Conservation (phyloP, 2,797 vertebrate genomes). For the Sternarchorhynchus goeldii region DNA sequence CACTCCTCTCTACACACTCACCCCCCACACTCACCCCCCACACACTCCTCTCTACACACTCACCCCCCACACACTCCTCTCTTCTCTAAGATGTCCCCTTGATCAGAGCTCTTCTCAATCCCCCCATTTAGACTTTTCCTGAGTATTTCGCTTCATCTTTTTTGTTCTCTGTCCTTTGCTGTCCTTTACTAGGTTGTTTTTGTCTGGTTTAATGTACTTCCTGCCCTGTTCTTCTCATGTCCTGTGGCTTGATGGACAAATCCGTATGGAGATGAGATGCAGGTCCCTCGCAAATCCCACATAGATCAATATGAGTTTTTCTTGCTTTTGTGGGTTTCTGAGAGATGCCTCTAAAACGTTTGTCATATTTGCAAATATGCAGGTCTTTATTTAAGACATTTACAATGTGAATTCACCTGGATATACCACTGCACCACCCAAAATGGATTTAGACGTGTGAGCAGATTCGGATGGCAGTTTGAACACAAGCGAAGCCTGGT, state of each 20-base stretch:
- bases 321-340: slow-evolving; percentile 11
- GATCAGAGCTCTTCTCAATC: slow-evolving; percentile 29
- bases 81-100: not conserved
- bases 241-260: slow-evolving; percentile 64
- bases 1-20: not conserved
- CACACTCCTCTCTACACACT: not conserved
- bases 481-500: slow-evolving; percentile 37
- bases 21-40: no score
- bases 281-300: slow-evolving; percentile 54
- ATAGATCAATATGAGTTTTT: slow-evolving; percentile 30
- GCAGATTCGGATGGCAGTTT: slow-evolving; percentile 36
- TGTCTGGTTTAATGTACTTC: slow-evolving; percentile 52
- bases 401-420: slow-evolving; percentile 34
- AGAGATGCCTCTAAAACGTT: slow-evolving; percentile 1
- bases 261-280: slow-evolving; percentile 61
- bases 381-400: slow-evolving; percentile 12
- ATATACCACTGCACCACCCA: slow-evolving; percentile 17
- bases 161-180: slow-evolving; percentile 9
- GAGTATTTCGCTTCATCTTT: slow-evolving; percentile 31
- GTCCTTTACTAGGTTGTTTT: not conserved
- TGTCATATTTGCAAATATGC: not conserved
- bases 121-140: not conserved
- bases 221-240: slow-evolving; percentile 54
- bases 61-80: no score
- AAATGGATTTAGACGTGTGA: slow-evolving; percentile 34